Evolutionary conservation across 2,797 vertebrate species (phyloP).

Genomic region (Oryzias sinensis): DNA sequence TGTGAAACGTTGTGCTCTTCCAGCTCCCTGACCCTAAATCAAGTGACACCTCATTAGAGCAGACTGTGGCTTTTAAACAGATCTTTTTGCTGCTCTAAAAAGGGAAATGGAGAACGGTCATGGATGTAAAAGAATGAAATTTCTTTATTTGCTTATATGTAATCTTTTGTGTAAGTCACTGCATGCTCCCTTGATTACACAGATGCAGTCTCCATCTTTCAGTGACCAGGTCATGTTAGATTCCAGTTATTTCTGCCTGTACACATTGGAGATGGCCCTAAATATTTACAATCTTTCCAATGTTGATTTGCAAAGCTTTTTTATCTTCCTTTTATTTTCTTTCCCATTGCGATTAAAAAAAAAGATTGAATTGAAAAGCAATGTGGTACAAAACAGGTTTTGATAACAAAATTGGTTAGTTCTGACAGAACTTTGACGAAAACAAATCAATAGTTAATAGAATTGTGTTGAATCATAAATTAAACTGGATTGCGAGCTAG

Average conservation of each 20-base stretch:
- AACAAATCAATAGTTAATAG: too few species aligned
- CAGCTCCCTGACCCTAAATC: constrained; percentile 78
- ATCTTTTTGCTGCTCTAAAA: constrained; percentile 72
- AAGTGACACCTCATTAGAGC: constrained; percentile 83
- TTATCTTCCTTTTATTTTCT: too few species aligned
- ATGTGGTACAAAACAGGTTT: too few species aligned
- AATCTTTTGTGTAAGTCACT: constrained; percentile 44
- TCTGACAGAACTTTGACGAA: too few species aligned
- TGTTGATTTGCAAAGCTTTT: too few species aligned
- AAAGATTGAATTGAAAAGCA: too few species aligned
- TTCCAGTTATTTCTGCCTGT: neutral
- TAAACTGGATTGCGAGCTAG: too few species aligned
- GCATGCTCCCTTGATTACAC: constrained; percentile 25
- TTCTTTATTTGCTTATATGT: constrained; percentile 62
- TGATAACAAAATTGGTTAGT: too few species aligned
- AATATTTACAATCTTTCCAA: too few species aligned
- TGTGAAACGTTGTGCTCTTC: constrained; percentile 66
- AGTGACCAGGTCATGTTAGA: constrained; percentile 26
- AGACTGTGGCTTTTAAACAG: constrained; percentile 70
- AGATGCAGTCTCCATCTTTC: constrained; percentile 37
- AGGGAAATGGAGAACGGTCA: constrained; percentile 66
- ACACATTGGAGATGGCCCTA: neutral
- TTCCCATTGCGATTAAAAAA: too few species aligned
- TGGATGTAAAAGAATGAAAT: constrained; percentile 63
- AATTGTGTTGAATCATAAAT: too few species aligned